phyloP scores from a whole-genome alignment of 2,113 vertebrate species.

The Anarhynchus alexandrinus region DNA sequence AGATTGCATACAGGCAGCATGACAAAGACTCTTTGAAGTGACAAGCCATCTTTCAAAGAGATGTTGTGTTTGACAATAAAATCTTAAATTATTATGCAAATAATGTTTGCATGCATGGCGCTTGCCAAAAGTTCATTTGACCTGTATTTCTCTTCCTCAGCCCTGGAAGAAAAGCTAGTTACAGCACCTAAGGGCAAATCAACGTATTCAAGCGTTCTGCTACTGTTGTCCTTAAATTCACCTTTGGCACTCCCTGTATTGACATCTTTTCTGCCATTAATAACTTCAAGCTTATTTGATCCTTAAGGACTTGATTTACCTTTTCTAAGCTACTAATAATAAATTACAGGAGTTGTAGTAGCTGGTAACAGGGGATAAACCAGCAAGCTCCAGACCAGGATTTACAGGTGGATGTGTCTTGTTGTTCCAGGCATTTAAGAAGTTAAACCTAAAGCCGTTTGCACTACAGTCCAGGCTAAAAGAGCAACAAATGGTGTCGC shows the following conservation, averaged over 20 bases:
- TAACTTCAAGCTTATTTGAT: neutral
- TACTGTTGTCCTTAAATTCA: neutral
- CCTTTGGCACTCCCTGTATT: neutral
- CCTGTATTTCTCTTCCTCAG: neutral
- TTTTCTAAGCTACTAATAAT: neutral
- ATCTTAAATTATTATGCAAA: neutral
- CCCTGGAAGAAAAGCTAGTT: neutral
- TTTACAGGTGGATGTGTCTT: neutral
- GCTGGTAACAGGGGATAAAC: neutral
- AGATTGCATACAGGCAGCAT: neutral
- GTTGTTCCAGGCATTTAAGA: neutral
- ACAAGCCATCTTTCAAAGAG: neutral
- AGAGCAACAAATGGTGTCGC: neutral
- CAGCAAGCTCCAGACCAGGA: neutral
- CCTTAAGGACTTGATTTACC: neutral
- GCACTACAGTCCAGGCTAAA: neutral
- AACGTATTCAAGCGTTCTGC: neutral
- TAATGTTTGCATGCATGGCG: neutral
- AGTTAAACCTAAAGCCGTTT: neutral
- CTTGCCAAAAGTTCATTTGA: neutral
- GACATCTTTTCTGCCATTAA: neutral
- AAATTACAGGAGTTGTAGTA: neutral
- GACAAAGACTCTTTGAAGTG: neutral
- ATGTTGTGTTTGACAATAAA: neutral
- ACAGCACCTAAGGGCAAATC: neutral